phyloP scores from a whole-genome alignment of 2,888 invertebrate species.

The Leistus spinibarbis region DNA sequence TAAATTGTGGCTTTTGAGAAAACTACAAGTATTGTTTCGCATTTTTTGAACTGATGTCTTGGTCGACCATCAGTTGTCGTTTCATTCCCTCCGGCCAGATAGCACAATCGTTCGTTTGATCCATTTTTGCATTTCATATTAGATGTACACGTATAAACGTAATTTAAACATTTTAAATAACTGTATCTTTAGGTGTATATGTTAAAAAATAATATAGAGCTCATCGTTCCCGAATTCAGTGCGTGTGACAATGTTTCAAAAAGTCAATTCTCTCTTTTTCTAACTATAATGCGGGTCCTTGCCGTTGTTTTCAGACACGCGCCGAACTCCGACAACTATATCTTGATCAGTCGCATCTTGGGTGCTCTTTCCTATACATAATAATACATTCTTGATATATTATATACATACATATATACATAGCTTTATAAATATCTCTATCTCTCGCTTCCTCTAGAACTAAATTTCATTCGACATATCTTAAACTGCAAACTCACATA shows the following conservation, averaged over 20 bases:
- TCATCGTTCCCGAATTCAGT: slow-evolving; percentile 50
- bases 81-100: slow-evolving; percentile 36
- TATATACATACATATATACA: neutral
- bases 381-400: neutral
- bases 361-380: neutral
- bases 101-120: slow-evolving; percentile 16
- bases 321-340: neutral
- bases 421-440: slow-evolving; percentile 15
- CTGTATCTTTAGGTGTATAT: slow-evolving; percentile 43
- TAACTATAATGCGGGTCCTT: neutral
- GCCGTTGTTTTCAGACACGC: slow-evolving; percentile 1
- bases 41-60: neutral
- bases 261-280: slow-evolving; percentile 38
- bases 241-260: slow-evolving; percentile 50
- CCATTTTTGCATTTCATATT: slow-evolving; percentile 21
- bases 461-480: slow-evolving; percentile 35
- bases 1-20: neutral
- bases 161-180: slow-evolving; percentile 44
- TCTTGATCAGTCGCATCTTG: neutral
- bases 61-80: slow-evolving; percentile 23
- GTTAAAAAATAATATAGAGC: slow-evolving; percentile 35
- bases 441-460: slow-evolving; percentile 38
- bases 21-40: neutral
- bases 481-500: slow-evolving; percentile 23
- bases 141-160: slow-evolving; percentile 43